phyloP scores from a whole-genome alignment of 2,797 vertebrate species.

The Scolopax rusticola region DNA sequence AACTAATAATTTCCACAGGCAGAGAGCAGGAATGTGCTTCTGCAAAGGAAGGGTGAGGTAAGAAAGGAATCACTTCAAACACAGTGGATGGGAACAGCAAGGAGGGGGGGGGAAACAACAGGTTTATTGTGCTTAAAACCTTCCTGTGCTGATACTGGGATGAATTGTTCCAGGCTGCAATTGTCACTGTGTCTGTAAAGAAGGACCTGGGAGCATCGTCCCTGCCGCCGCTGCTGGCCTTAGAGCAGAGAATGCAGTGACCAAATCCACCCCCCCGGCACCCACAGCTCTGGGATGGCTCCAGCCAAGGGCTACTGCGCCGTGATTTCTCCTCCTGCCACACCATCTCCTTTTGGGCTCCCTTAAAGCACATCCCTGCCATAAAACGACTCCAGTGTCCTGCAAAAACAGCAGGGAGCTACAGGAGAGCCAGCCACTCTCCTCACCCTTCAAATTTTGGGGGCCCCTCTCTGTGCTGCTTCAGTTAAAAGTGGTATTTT shows the following conservation, averaged over 20 bases:
- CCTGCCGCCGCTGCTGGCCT: accelerated
- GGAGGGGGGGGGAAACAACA: neutral
- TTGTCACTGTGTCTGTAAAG: neutral
- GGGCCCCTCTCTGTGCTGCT: neutral
- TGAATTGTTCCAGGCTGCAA: neutral
- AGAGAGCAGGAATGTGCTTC: neutral
- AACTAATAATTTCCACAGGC: neutral
- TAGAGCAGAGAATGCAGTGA: neutral
- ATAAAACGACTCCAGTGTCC: neutral
- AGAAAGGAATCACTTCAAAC: neutral
- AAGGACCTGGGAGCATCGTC: accelerated
- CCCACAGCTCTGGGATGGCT: neutral
- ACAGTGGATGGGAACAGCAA: neutral
- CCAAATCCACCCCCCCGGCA: neutral
- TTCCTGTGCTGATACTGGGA: neutral
- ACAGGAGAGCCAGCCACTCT: neutral
- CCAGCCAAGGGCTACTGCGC: neutral
- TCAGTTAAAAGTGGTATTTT: neutral
- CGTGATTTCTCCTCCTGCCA: neutral
- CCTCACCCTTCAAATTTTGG: neutral
- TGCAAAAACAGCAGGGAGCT: neutral
- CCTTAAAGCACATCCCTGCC: neutral
- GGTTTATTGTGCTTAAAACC: neutral
- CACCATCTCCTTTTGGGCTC: neutral
- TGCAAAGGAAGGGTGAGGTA: neutral